These are phyloP conservation scores for Arge pagana DNA, from an alignment of 2,888 invertebrate species.

Conservation along the genomic window DNA sequence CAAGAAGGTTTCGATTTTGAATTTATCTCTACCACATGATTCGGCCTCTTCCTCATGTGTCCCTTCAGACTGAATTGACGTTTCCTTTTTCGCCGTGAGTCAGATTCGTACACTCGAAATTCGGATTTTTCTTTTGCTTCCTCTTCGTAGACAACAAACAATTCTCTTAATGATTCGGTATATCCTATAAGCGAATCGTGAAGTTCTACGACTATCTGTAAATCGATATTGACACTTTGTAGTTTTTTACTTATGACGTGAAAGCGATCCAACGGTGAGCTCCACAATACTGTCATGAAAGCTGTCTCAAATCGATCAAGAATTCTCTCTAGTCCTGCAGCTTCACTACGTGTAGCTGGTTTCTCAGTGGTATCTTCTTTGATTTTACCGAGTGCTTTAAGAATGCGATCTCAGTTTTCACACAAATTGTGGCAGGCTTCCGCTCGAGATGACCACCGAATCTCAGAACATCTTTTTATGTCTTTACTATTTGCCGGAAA, in stretches of 20 bases:
- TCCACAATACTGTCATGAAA: constrained; percentile 27
- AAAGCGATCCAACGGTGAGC: constrained; percentile 20
- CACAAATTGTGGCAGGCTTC: constrained; percentile 26
- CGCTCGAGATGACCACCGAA: constrained; percentile 26
- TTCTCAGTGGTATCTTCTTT: constrained; percentile 23
- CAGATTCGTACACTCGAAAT: constrained; percentile 10
- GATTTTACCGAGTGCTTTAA: constrained; percentile 20
- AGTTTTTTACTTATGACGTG: constrained; percentile 23
- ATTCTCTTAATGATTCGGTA: constrained; percentile 2
- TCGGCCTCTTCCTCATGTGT: constrained; percentile 15
- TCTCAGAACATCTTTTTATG: constrained; percentile 19
- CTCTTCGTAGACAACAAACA: constrained; percentile 13
- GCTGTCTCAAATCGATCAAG: constrained; percentile 27
- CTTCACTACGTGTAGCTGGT: constrained; percentile 22
- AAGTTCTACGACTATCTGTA: constrained; percentile 22
- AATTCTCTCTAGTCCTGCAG: constrained; percentile 24
- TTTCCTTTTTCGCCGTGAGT: constrained; percentile 10
- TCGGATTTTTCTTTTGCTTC: constrained; percentile 8
- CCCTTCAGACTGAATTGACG: constrained; percentile 9
- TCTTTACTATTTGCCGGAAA: background rate
- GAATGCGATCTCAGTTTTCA: constrained; percentile 21
- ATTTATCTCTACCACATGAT: constrained; percentile 17
- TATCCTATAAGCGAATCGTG: constrained; percentile 19
- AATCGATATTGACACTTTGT: constrained; percentile 24
- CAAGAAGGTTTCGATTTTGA: constrained; percentile 17